Evolutionary conservation across 2,113 vertebrate genomes (phyloP).

Genomic region (Megaceryle torquata): DNA sequence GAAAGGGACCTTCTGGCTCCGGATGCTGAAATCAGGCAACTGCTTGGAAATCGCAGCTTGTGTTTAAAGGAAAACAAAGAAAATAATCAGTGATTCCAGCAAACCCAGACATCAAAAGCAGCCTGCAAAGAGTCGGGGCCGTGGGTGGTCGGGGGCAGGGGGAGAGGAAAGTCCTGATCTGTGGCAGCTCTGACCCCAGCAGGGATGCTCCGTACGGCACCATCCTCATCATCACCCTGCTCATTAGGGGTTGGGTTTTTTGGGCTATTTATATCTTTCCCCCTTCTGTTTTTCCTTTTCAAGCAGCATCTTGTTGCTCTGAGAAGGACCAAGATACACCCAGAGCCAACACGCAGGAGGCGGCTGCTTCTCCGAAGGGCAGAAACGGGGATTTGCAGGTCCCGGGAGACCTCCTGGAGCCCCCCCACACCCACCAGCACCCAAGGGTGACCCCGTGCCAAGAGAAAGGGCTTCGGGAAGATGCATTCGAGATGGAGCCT

Average conservation of each 20-base stretch:
- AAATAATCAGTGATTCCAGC: not conserved
- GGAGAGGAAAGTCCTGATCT: not conserved
- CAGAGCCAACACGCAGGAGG: not conserved
- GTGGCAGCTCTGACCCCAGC: fast-evolving
- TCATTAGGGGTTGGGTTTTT: too few species aligned
- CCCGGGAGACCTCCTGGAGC: not conserved
- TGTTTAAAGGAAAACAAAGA: not conserved
- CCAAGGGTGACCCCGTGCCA: not conserved
- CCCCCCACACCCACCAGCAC: not conserved
- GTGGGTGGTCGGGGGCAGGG: not conserved
- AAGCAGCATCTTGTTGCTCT: not conserved
- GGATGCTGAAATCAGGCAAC: not conserved
- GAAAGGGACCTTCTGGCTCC: not conserved
- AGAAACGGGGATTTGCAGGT: too few species aligned
- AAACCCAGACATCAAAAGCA: not conserved
- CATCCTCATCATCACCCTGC: fast-evolving
- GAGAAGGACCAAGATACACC: not conserved
- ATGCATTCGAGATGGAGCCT: not conserved
- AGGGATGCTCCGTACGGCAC: fast-evolving
- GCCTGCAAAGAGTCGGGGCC: too few species aligned
- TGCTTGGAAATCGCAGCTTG: not conserved
- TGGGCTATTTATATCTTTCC: not conserved
- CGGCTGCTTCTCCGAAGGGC: not conserved
- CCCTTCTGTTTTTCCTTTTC: not conserved
- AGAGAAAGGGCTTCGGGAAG: not conserved